Percentiles rank a stretch among this genome's conserved stretches.
phyloP scores from a whole-genome alignment of 92 coral and sea anemone species.

The Hydrozoanthus gracilis region DNA sequence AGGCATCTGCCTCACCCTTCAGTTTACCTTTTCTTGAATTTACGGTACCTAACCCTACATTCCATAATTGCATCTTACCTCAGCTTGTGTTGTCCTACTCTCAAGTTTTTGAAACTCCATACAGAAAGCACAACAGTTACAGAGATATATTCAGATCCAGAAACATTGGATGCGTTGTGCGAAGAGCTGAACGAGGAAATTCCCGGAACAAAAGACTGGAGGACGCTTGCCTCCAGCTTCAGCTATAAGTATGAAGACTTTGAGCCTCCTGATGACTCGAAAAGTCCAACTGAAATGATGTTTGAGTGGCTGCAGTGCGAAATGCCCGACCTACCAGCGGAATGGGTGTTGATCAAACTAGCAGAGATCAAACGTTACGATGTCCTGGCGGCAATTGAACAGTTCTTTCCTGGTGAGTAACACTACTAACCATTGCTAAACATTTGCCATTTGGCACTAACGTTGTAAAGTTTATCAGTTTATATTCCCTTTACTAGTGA shows the following conservation, averaged over 20 bases:
- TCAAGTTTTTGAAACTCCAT: too few relatives aligned
- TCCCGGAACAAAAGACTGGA: conserved; percentile 29
- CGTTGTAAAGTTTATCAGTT: too few relatives aligned
- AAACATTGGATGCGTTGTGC: not conserved
- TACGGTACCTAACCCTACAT: too few relatives aligned
- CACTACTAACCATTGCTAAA: too few relatives aligned
- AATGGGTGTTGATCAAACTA: conserved; percentile 1
- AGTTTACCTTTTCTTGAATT: too few relatives aligned
- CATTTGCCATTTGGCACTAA: too few relatives aligned
- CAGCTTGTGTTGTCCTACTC: too few relatives aligned
- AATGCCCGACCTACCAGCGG: not conserved
- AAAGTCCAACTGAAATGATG: conserved; percentile 13
- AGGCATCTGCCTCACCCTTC: too few relatives aligned
- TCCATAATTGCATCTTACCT: too few relatives aligned
- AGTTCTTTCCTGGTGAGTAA: conserved; percentile 4
- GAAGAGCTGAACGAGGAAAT: conserved; percentile 5
- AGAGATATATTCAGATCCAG: not conserved
- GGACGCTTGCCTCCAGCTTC: not conserved
- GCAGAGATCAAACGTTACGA: not conserved
- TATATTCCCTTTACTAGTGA: too few relatives aligned
- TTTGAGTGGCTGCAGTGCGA: conserved; percentile 19
- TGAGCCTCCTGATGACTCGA: not conserved
- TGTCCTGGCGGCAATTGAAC: not conserved
- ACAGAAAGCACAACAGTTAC: conserved; percentile 10
- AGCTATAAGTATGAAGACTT: not conserved